phyloP scores from a whole-genome alignment of 2,113 vertebrate genomes.

The Gavialis gangeticus region DNA sequence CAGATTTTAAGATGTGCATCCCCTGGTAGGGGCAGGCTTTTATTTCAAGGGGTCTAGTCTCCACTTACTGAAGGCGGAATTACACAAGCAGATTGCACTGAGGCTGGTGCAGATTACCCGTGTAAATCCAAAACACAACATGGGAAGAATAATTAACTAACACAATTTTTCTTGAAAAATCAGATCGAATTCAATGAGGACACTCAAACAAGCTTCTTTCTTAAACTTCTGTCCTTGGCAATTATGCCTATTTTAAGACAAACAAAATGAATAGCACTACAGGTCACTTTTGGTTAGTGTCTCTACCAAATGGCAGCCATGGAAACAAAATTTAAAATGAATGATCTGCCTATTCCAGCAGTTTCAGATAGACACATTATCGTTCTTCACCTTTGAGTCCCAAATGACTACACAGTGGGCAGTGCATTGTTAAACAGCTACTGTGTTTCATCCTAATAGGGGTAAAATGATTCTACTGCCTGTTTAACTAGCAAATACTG shows the following conservation, averaged over 20 bases:
- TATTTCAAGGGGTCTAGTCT: not conserved
- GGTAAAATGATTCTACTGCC: not conserved
- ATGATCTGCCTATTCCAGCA: not conserved
- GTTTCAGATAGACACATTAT: not conserved
- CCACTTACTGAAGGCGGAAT: rapidly evolving
- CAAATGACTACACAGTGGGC: not conserved
- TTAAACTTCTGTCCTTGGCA: not conserved
- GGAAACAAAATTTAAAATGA: not conserved
- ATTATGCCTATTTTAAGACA: not conserved
- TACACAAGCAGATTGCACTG: not conserved
- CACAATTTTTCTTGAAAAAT: not conserved
- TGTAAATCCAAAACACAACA: not conserved
- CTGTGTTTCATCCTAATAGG: not conserved
- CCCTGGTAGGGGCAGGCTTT: not conserved
- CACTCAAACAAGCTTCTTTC: not conserved
- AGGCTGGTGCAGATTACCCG: not conserved
- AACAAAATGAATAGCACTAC: not conserved
- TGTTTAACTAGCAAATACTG: not conserved
- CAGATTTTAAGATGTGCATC: not conserved
- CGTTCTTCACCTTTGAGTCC: not conserved
- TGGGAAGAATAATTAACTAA: not conserved
- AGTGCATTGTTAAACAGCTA: not conserved
- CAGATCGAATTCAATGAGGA: not conserved
- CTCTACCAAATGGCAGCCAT: not conserved
- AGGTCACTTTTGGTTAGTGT: not conserved